A percentile compares a stretch with the other conserved stretches of the same genome.
Conservation (phyloP, 2,888 invertebrate species). For the Lasioglossum vierecki region DNA sequence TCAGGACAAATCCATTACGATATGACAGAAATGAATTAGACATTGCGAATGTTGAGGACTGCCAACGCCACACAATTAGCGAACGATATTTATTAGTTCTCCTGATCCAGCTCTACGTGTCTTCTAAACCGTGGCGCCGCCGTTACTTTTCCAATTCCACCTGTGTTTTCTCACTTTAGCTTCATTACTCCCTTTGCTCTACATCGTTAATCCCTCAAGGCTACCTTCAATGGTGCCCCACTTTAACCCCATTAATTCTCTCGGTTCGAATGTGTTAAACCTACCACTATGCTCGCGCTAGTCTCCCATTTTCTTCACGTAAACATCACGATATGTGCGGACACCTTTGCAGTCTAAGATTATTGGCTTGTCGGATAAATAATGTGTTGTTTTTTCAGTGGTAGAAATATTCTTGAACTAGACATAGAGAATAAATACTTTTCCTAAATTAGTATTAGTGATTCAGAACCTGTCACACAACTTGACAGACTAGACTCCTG, state of each 20-base stretch:
- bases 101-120: not conserved
- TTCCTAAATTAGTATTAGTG: no score
- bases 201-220: constrained; percentile 5
- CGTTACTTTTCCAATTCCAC: constrained; percentile 6
- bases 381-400: not conserved
- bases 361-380: not conserved
- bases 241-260: constrained; percentile 4
- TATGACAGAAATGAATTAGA: not conserved
- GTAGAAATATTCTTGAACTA: not conserved
- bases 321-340: not conserved
- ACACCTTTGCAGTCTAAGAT: not conserved
- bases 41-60: not conserved
- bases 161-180: constrained; percentile 13
- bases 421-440: no score
- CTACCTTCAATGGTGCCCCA: not conserved
- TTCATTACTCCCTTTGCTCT: constrained; percentile 10
- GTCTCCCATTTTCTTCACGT: not conserved
- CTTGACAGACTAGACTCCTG: no score
- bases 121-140: not conserved
- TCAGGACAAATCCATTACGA: no score
- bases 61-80: not conserved
- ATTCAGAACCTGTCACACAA: no score
- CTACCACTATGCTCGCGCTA: not conserved
- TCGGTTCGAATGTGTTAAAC: not conserved
- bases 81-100: not conserved